Percentiles rank a stretch among this genome's conserved stretches.
Conservation (phyloP, 2,113 vertebrate genomes). For the Pterocles burchelli region DNA sequence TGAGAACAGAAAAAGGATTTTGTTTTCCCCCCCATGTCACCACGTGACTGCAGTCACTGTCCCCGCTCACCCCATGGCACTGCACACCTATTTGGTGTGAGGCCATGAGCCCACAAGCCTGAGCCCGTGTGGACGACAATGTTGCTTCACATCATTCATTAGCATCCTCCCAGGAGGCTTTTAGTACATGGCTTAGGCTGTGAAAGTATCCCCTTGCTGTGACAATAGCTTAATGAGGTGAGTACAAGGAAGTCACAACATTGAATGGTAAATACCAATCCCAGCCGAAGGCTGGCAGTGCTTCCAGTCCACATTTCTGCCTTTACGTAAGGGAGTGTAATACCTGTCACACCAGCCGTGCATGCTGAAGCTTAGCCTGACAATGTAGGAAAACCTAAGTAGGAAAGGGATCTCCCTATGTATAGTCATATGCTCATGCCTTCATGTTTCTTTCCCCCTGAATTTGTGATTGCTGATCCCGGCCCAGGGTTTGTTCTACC, state of each 20-base stretch:
- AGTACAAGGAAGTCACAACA: neutral
- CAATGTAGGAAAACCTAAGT: too few species aligned
- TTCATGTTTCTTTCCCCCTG: fast-evolving
- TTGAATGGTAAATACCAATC: neutral
- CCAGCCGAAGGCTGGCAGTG: neutral
- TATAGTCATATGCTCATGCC: fast-evolving
- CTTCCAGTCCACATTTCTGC: neutral
- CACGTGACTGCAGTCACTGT: fast-evolving
- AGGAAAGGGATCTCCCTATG: neutral
- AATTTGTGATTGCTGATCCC: fast-evolving
- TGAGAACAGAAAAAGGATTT: neutral
- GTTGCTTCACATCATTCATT: neutral
- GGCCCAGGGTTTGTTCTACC: neutral
- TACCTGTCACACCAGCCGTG: neutral
- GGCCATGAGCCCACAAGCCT: fast-evolving
- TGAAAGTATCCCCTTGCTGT: neutral
- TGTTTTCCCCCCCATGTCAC: fast-evolving
- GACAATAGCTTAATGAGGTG: neutral
- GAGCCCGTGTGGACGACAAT: too few species aligned
- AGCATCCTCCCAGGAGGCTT: neutral
- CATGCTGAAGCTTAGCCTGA: neutral
- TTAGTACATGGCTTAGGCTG: neutral
- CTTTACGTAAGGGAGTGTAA: neutral
- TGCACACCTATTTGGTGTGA: neutral
- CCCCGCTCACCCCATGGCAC: fast-evolving